These are phyloP conservation scores for Zaprionus lineosus DNA, from an alignment of 2,888 invertebrate genomes.

Conservation along the genomic window DNA sequence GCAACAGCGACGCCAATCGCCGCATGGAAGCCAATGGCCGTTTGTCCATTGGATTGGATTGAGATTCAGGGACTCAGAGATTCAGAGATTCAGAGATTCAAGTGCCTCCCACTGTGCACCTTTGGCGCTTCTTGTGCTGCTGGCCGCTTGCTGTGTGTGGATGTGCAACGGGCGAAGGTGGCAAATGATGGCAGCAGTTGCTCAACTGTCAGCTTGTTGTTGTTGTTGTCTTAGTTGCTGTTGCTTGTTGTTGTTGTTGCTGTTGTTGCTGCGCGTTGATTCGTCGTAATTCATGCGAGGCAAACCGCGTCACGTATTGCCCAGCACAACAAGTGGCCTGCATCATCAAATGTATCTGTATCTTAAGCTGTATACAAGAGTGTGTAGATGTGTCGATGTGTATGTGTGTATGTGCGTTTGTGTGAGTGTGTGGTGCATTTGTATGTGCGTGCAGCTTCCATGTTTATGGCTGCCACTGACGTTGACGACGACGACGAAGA, in stretches of 20 bases:
- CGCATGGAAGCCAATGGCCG: conserved; percentile 33
- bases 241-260: conserved; percentile 18
- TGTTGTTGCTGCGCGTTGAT: conserved; percentile 68
- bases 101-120: conserved; percentile 64
- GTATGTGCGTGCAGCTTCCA: conserved; percentile 61
- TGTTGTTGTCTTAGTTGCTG: conserved; percentile 11
- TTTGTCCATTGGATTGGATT: conserved; percentile 8
- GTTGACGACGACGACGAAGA: conserved; percentile 41
- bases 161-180: conserved; percentile 46
- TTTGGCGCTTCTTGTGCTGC: conserved; percentile 64
- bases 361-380: conserved; percentile 13
- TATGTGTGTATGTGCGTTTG: conserved; percentile 28
- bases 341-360: conserved; percentile 35
- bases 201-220: conserved; percentile 75
- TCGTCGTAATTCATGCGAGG: conserved; percentile 74
- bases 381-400: conserved; percentile 9
- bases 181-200: conserved; percentile 80
- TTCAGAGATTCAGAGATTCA: conserved; percentile 13
- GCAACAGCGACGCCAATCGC: conserved; percentile 20
- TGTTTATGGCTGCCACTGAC: conserved; percentile 71
- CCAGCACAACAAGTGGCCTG: conserved; percentile 48
- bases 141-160: conserved; percentile 23
- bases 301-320: conserved; percentile 38
- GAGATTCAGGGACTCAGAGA: too few species aligned
- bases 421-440: conserved; percentile 27